Conservation (phyloP, 2,888 invertebrate species). For the Phaedon cochleariae region DNA sequence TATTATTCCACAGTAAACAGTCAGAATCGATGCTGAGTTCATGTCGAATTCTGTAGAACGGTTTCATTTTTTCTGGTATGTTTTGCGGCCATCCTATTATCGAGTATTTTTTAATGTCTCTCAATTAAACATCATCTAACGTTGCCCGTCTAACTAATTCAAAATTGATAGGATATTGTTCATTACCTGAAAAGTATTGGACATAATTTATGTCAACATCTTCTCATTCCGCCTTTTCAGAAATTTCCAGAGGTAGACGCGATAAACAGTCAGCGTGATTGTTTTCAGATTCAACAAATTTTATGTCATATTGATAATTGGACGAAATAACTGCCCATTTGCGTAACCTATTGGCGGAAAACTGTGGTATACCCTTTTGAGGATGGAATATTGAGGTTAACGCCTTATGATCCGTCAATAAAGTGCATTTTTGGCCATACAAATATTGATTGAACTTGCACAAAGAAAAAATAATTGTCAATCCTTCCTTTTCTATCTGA, state of each 20-base stretch:
- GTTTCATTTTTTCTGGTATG: slow-evolving; percentile 10
- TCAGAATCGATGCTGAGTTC: slow-evolving; percentile 31
- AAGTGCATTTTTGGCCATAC: slow-evolving; percentile 14
- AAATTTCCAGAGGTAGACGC: not conserved
- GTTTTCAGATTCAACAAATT: slow-evolving; percentile 5
- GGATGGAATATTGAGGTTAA: slow-evolving; percentile 12
- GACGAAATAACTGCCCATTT: slow-evolving; percentile 21
- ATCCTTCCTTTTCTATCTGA: not conserved
- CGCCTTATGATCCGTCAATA: slow-evolving; percentile 17
- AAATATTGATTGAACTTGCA: slow-evolving; percentile 21
- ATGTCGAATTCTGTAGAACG: slow-evolving; percentile 23
- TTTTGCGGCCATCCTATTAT: slow-evolving; percentile 7
- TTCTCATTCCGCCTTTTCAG: not conserved
- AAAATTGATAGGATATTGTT: not conserved
- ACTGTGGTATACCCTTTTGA: slow-evolving; percentile 12
- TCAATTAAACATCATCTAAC: not conserved
- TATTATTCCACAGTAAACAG: slow-evolving; percentile 41
- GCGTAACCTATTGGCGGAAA: slow-evolving; percentile 18
- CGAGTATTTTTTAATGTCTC: slow-evolving; percentile 1
- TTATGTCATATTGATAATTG: slow-evolving; percentile 16
- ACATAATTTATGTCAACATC: slow-evolving; percentile 5
- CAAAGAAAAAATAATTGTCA: slow-evolving; percentile 18
- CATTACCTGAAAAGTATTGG: not conserved
- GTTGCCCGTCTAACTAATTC: not conserved
- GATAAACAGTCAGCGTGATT: slow-evolving; percentile 3